Base-by-base conservation (phyloP, 2,113 vertebrate species). In the Caretta caretta region DNA sequence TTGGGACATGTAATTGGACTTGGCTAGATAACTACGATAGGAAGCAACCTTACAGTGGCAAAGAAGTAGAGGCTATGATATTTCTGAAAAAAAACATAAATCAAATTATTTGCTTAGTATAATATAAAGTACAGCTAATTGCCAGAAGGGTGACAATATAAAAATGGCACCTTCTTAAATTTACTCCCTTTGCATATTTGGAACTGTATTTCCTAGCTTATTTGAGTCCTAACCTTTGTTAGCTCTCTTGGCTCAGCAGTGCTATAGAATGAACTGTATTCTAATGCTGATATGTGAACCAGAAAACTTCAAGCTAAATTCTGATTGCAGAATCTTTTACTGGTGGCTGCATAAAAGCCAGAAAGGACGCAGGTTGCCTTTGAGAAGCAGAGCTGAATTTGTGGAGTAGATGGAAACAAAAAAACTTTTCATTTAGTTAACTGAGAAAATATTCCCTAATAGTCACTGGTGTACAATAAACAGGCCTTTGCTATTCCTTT, bases 381-480 rank as follows among this genome's bases (percentile, higher is more conserved):
- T 86, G 20, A 42, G 72, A 46, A 22, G 38, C 62, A 76, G 24
- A 76, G 72, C 48, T 76, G 75, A 48, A 42, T 48, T 6, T 42
- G 75, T 14, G 25, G 4, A 78, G 42, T 72, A 38, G 8, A 48
- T 6, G 16, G 10, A 48, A 46, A 42, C 38, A 27, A 72, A 69
- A 69, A 17, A 25, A 27, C 25, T 48, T 48, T 46, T 27, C 38
- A 10, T 46, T 7, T 78, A 83, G 62, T 80, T 89, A 65, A 80
- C 81, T 29, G 1, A 38, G 11, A 24, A 46, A 16, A 56, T 80
- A 6, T 54, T 25, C 10, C 8, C 8, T 76, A 76, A 42, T 25
- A 48, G 13, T 78, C 7, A 27, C 48, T 14, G 0, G 0, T 20
- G 4, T 80, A 31, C 27, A 38, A 42, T 19, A 48, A 48, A 48